Conservation (phyloP, 2,113 vertebrate genomes). For the Sylvia atricapilla region DNA sequence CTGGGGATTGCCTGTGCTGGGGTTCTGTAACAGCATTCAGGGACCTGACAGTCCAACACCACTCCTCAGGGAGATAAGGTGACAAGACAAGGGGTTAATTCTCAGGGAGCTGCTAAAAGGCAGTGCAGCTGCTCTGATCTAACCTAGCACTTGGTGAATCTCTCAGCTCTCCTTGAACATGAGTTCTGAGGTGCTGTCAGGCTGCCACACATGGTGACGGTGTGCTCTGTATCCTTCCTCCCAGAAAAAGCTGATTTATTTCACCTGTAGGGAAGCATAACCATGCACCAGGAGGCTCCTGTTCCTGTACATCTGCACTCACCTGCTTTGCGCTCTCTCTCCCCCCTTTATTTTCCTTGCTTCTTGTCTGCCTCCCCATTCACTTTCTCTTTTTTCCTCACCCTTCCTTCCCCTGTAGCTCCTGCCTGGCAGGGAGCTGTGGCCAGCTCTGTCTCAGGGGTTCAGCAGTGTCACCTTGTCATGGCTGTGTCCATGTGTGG, state of each 20-base stretch:
- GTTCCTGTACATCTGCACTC: neutral
- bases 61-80: neutral
- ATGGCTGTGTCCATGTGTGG: accelerated
- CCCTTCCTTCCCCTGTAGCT: neutral
- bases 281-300: neutral
- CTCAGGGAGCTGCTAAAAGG: neutral
- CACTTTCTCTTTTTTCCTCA: neutral
- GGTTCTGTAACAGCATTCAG: neutral
- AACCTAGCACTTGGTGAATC: neutral
- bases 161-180: neutral
- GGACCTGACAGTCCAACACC: neutral
- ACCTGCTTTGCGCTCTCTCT: neutral
- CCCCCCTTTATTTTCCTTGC: neutral
- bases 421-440: neutral
- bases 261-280: neutral
- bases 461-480: neutral
- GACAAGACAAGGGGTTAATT: neutral
- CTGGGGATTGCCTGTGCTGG: neutral
- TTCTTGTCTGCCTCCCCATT: neutral
- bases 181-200: neutral
- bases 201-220: neutral
- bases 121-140: accelerated
- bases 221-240: neutral
- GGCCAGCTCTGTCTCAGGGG: neutral
- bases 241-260: neutral